Evolutionary conservation across 2,797 vertebrate species (phyloP).

Genomic region (Darevskia nairensis): DNA sequence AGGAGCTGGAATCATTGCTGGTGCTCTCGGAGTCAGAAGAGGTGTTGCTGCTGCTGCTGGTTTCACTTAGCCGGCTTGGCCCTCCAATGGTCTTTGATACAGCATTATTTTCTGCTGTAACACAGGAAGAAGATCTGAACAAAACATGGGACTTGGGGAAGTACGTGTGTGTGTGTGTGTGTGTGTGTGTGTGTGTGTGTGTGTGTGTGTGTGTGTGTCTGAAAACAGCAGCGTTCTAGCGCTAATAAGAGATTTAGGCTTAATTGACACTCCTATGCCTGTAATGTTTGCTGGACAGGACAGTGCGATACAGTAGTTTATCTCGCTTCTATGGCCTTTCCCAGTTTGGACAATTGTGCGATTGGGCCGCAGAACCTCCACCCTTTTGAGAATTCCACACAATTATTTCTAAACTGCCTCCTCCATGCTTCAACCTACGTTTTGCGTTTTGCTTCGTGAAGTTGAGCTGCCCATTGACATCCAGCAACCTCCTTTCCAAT

Average conservation of each 20-base stretch:
- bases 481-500: conserved; percentile 72
- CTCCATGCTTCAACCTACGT: conserved; percentile 70
- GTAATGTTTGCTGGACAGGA: too few relatives aligned
- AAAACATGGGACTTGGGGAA: background rate
- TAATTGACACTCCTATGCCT: background rate
- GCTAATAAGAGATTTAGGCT: background rate
- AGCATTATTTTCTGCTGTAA: conserved; percentile 70
- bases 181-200: too few relatives aligned
- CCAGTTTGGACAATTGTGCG: background rate
- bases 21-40: conserved; percentile 64
- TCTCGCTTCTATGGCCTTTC: background rate
- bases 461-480: conserved; percentile 73
- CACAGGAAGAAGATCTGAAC: conserved; percentile 29
- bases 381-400: background rate
- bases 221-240: background rate
- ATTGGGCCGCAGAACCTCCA: background rate
- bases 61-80: conserved; percentile 79
- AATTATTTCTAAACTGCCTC: background rate
- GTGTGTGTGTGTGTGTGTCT: background rate
- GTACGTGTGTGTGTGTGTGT: background rate
- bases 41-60: conserved; percentile 71
- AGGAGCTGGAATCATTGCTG: conserved; percentile 79
- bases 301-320: background rate
- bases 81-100: conserved; percentile 43
- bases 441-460: conserved; percentile 71